Evolutionary conservation across 2,888 invertebrate genomes (phyloP), one percentile per base, ranked within the genome.

Genomic region (Amaurobius ferox): DNA sequence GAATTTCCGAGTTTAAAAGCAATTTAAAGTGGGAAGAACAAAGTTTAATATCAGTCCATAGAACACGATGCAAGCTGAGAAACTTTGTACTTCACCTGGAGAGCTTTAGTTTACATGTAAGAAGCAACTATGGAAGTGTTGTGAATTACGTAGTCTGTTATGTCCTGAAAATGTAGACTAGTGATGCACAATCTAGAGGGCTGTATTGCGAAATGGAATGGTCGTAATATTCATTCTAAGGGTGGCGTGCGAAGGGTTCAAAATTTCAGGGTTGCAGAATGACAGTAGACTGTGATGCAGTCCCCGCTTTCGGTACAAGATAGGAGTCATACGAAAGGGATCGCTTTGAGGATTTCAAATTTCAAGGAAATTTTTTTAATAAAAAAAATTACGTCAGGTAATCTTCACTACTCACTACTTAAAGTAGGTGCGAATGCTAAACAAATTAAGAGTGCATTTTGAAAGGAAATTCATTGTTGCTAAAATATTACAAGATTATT

Each of bases 11-110:
- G 62, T 62, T 76, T 67, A 81, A 26, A 66, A 40, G 29, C 48
- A 61, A 66, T 79, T 66, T 61, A 62, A 76, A 76, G 74, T 83
- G 81, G 77, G 83, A 85, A 85, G 83, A 85, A 85, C 83, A 85
- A 76, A 83, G 81, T 83, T 76, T 71, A 76, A 71, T 83, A 35
- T 48, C 48, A 74, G 81, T 83, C 74, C 81, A 83, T 83, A 70
- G 71, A 35, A 61, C 35, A 28, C 13, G 30, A n/a, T 64, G 64
- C 7, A 61, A 74, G 67, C 30, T 66, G 72, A 48, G 66, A 66
- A 44, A 66, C 40, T 64, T 64, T 64, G 64, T 76, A 66, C 44
- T 62, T 66, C 29, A 70, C 70, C 7, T 71, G 44, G 19, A 62
- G 32, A 68, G 40, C 68, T 81, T 81, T 73, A 73, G 64, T 81